phyloP scores from a whole-genome alignment of 2,888 invertebrate species.

The Athalia circularis region DNA sequence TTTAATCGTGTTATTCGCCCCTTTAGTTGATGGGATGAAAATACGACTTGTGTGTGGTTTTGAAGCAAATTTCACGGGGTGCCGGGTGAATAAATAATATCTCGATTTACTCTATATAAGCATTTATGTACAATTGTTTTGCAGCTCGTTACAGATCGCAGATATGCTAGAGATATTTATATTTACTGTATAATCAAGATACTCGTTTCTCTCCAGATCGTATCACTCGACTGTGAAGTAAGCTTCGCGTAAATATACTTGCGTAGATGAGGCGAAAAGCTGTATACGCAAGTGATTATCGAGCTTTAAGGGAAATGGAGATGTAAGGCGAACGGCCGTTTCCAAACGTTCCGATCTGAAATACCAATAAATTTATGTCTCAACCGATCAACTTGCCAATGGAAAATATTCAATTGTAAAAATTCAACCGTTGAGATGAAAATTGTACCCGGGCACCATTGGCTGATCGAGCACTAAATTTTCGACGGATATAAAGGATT shows the following conservation, averaged over 20 bases:
- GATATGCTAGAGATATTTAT: neutral
- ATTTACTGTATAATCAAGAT: slow-evolving; percentile 18
- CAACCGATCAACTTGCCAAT: too few relatives aligned
- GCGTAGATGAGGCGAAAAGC: neutral
- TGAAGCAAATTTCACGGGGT: neutral
- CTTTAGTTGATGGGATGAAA: neutral
- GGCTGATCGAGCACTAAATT: too few relatives aligned
- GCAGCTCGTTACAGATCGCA: neutral
- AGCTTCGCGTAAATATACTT: slow-evolving; percentile 26
- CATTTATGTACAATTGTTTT: slow-evolving; percentile 2
- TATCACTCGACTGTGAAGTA: slow-evolving; percentile 16
- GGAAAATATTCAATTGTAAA: too few relatives aligned
- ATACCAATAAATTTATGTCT: neutral
- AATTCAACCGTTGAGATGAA: too few relatives aligned
- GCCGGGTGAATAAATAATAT: slow-evolving; percentile 6
- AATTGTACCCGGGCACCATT: too few relatives aligned
- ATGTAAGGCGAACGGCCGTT: slow-evolving; percentile 2
- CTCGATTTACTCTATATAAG: slow-evolving; percentile 1
- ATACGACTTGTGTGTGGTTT: neutral
- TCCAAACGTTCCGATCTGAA: neutral
- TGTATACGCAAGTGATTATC: slow-evolving; percentile 17
- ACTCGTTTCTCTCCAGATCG: slow-evolving; percentile 1
- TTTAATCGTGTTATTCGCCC: neutral
- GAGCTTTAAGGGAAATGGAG: slow-evolving; percentile 13
- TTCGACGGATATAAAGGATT: too few relatives aligned